Evolutionary conservation across 2,797 vertebrate species (phyloP).

Genomic region (Sebastes iracundus): DNA sequence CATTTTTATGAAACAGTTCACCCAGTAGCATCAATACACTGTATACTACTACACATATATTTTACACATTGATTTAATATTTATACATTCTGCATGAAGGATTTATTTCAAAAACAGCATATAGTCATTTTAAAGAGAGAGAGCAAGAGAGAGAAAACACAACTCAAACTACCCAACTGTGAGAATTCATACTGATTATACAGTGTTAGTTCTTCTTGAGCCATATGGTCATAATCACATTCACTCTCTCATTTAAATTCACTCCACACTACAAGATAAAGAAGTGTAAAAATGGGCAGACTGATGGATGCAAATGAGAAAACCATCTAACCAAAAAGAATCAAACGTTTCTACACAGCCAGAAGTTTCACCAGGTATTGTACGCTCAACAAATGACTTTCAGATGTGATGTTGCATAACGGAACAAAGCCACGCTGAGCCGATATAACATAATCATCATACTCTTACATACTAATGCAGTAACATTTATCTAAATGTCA

Average conservation of each 20-base stretch:
- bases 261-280: slow-evolving; percentile 2
- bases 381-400: not conserved
- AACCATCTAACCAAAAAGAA: not conserved
- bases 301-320: not conserved
- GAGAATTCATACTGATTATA: not conserved
- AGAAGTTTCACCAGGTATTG: not conserved
- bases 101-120: not conserved
- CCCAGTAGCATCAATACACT: not conserved
- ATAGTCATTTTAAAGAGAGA: not conserved
- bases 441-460: slow-evolving; percentile 27
- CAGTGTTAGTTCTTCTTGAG: not conserved
- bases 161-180: not conserved
- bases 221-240: slow-evolving; percentile 9
- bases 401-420: slow-evolving; percentile 5
- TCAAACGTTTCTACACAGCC: not conserved
- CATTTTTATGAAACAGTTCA: not conserved
- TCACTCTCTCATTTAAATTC: slow-evolving; percentile 24
- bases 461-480: slow-evolving; percentile 11
- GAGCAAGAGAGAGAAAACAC: not conserved
- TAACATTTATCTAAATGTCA: slow-evolving; percentile 51
- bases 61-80: not conserved
- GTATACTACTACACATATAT: not conserved
- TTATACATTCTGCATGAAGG: not conserved
- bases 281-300: slow-evolving; percentile 1
- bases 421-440: not conserved